These are phyloP conservation scores for Otolemur garnettii DNA, from an alignment of 2,113 vertebrate genomes.

Conservation along the genomic window DNA sequence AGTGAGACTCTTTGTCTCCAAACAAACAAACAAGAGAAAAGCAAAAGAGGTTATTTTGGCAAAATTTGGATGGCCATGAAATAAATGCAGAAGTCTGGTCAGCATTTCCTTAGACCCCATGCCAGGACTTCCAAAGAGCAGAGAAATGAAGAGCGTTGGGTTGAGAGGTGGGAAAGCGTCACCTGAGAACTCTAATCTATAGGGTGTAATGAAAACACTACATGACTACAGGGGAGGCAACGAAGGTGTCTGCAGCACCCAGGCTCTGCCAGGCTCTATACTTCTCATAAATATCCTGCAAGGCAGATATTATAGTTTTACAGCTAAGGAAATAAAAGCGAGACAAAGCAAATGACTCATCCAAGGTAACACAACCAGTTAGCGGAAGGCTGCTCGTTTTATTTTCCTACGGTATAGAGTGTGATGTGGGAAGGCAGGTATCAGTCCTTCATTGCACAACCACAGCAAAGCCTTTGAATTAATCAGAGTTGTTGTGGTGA, in stretches of 20 bases:
- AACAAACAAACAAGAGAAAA: too few relatives aligned
- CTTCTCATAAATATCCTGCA: not conserved
- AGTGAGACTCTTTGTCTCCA: too few relatives aligned
- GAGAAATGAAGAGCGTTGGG: not conserved
- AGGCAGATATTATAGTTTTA: not conserved
- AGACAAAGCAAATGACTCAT: not conserved
- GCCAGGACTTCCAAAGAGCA: not conserved
- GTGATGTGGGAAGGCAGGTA: not conserved
- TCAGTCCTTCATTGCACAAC: not conserved
- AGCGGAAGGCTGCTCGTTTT: not conserved
- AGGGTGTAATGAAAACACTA: not conserved
- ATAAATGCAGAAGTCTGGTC: slow-evolving; percentile 7
- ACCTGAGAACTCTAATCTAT: not conserved
- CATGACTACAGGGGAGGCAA: not conserved
- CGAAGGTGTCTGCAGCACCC: not conserved
- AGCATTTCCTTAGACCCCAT: not conserved
- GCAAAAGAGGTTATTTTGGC: not conserved
- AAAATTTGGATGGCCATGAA: not conserved
- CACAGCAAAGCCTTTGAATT: not conserved
- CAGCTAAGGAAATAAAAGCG: not conserved
- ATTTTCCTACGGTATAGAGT: accelerated
- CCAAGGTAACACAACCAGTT: accelerated
- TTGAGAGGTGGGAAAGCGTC: accelerated
- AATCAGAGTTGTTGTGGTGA: not conserved
- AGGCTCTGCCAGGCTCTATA: not conserved